Evolutionary conservation across 2,113 vertebrate genomes (phyloP).

Genomic region (Passerina amoena): DNA sequence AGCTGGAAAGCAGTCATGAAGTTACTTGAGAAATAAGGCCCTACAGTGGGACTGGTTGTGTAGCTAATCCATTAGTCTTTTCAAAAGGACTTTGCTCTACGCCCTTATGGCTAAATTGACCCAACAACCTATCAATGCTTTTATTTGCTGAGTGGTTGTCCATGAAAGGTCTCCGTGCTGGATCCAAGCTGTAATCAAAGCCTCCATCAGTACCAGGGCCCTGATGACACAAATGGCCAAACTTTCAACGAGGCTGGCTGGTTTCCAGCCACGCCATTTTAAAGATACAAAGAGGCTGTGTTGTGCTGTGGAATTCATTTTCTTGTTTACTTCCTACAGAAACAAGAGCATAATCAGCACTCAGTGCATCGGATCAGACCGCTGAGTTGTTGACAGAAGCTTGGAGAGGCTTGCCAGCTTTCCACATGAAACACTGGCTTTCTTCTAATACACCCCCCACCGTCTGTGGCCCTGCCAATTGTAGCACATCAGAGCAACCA

Average conservation of each 20-base stretch:
- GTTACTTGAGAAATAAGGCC: slow-evolving; percentile 79
- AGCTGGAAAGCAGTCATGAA: slow-evolving; percentile 77
- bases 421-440: slow-evolving; percentile 82
- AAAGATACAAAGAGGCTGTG: slow-evolving; percentile 87
- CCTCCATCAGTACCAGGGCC: slow-evolving; percentile 74
- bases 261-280: slow-evolving; percentile 82
- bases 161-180: slow-evolving; percentile 75
- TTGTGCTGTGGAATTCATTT: slow-evolving; percentile 86
- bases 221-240: slow-evolving; percentile 82
- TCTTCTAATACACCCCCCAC: slow-evolving; percentile 82
- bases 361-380: slow-evolving; percentile 81
- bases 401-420: slow-evolving; percentile 80
- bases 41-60: slow-evolving; percentile 76
- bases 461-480: slow-evolving; percentile 82
- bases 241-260: slow-evolving; percentile 76
- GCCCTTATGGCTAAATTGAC: slow-evolving; percentile 82
- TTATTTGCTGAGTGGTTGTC: slow-evolving; percentile 83
- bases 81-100: slow-evolving; percentile 76
- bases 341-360: slow-evolving; percentile 88
- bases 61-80: slow-evolving; percentile 82
- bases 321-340: slow-evolving; percentile 90
- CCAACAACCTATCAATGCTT: slow-evolving; percentile 84
- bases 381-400: slow-evolving; percentile 86
- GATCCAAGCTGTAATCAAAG: slow-evolving; percentile 82
- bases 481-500: slow-evolving; percentile 84